Conservation (phyloP, 2,797 vertebrate genomes). For the Neoniphon sammara region DNA sequence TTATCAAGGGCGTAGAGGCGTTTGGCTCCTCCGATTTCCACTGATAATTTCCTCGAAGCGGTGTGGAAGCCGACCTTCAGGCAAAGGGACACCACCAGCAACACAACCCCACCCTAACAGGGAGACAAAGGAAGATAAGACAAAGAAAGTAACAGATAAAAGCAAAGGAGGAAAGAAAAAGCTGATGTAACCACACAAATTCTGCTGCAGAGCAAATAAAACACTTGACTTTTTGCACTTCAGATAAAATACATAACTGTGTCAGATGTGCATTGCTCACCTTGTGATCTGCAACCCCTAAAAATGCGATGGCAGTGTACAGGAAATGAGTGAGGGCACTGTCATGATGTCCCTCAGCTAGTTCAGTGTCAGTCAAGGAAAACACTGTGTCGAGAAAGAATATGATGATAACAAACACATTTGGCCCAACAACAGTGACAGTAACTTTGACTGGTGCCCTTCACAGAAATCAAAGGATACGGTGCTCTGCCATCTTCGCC, state of each 20-base stretch:
- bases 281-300: conserved; percentile 98
- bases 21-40: conserved; percentile 94
- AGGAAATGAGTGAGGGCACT: conserved; percentile 96
- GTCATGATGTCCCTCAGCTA: conserved; percentile 97
- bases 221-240: background rate
- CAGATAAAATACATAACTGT: background rate
- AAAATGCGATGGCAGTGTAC: conserved; percentile 92
- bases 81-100: conserved; percentile 91
- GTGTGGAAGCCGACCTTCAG: conserved; percentile 96
- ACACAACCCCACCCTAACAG: conserved; percentile 91
- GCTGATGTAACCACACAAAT: background rate
- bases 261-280: conserved; percentile 73
- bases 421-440: background rate
- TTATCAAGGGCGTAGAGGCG: conserved; percentile 95
- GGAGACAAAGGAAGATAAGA: background rate
- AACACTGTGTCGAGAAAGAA: conserved; percentile 1
- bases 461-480: conserved; percentile 88
- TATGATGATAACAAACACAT: background rate
- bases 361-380: conserved; percentile 64
- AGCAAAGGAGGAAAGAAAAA: background rate
- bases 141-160: background rate
- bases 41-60: conserved; percentile 91
- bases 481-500: conserved; percentile 99
- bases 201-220: background rate
- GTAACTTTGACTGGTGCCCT: background rate